Percentiles rank a stretch among this genome's conserved stretches.
Conservation (phyloP, 2,888 invertebrate species). For the Stenotaenia linearis region DNA sequence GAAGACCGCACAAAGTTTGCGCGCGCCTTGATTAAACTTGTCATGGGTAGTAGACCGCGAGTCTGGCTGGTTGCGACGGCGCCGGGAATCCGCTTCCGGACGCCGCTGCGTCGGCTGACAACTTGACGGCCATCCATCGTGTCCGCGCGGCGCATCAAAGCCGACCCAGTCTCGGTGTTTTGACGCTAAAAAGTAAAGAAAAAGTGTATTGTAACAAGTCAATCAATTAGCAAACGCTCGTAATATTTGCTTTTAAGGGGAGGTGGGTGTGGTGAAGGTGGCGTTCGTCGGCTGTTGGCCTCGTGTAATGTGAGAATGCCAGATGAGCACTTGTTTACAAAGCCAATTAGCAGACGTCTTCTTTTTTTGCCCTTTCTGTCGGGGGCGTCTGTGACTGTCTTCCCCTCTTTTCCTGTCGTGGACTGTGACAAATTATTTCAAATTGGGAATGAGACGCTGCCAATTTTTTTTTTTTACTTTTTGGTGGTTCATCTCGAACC, state of each 20-base stretch:
- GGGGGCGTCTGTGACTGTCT: neutral
- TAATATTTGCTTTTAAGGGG: neutral
- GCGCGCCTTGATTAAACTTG: neutral
- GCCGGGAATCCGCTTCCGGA: neutral
- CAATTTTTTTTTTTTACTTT: neutral
- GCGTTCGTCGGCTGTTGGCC: neutral
- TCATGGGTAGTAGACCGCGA: neutral
- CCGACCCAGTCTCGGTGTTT: neutral
- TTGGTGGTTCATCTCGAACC: neutral
- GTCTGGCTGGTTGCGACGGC: neutral
- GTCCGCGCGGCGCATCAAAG: neutral
- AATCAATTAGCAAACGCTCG: neutral
- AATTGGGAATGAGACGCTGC: neutral
- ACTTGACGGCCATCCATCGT: neutral
- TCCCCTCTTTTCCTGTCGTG: neutral
- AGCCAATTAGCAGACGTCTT: neutral
- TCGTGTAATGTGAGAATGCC: neutral
- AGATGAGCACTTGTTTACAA: neutral
- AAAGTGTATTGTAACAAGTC: neutral
- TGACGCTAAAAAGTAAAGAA: neutral
- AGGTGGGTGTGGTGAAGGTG: neutral
- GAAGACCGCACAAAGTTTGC: neutral
- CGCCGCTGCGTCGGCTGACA: neutral
- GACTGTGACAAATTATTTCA: neutral
- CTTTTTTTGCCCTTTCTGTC: neutral